These are phyloP conservation scores for Notamacropus eugenii DNA, from an alignment of 2,797 vertebrate genomes.

Conservation along the genomic window DNA sequence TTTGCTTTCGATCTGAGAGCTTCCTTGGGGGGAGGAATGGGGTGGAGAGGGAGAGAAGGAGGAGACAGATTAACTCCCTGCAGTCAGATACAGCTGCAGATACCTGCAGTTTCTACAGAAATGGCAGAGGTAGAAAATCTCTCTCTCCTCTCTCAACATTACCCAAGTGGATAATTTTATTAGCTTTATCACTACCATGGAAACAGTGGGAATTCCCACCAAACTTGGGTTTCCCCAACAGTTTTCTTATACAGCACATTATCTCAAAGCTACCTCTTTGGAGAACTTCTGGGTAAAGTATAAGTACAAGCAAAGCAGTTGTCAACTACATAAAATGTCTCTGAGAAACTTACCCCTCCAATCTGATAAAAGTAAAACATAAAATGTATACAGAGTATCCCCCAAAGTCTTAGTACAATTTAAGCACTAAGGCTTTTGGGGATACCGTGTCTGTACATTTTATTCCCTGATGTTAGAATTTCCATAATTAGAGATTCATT, in stretches of 20 bases:
- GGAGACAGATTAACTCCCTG: not conserved
- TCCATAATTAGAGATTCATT: not conserved
- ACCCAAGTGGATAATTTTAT: not conserved
- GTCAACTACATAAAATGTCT: not conserved
- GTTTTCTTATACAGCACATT: rapidly evolving
- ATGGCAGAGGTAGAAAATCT: not conserved
- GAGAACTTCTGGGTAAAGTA: not conserved
- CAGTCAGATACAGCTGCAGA: not conserved
- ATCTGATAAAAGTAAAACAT: not conserved
- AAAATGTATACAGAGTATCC: not conserved
- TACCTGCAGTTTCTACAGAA: not conserved
- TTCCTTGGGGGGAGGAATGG: not conserved
- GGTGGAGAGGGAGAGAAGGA: not conserved
- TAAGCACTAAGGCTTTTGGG: not conserved
- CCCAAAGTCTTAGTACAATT: not conserved
- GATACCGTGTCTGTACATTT: not conserved
- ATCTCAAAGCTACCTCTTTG: not conserved
- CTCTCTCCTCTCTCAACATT: not conserved
- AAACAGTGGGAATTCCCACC: not conserved
- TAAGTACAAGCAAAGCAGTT: not conserved
- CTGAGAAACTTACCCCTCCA: too few species aligned
- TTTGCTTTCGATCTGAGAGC: not conserved
- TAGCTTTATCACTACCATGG: not conserved
- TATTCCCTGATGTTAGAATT: not conserved
- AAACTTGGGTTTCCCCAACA: not conserved